These are phyloP conservation scores for Pseudomugil tenellus DNA, from an alignment of 2,797 vertebrate species.

Conservation along the genomic window DNA sequence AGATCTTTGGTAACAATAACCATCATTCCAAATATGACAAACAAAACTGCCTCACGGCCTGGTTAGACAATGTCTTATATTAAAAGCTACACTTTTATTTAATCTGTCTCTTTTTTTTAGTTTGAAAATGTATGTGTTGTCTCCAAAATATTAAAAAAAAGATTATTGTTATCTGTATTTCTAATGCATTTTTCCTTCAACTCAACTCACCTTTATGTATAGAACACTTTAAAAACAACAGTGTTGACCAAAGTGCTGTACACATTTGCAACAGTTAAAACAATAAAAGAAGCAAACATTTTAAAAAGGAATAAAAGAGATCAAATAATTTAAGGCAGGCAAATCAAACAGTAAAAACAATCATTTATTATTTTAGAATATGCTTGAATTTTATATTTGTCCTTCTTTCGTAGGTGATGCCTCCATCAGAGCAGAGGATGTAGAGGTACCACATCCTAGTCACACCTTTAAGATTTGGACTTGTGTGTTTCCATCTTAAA, in stretches of 20 bases:
- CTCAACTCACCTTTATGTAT: too few species aligned
- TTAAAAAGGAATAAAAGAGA: too few species aligned
- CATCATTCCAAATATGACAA: neutral
- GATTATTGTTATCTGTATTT: neutral
- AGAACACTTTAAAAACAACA: too few species aligned
- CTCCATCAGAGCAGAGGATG: conserved; percentile 67
- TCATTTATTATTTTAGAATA: neutral
- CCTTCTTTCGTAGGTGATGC: conserved; percentile 67
- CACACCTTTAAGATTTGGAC: neutral
- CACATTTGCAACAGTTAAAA: too few species aligned
- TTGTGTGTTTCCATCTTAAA: neutral
- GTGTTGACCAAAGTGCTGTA: too few species aligned
- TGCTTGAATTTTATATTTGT: neutral
- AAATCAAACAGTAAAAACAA: too few species aligned
- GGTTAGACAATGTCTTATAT: neutral
- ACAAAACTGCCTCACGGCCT: neutral
- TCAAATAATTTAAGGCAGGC: too few species aligned
- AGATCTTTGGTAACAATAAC: conserved; percentile 84
- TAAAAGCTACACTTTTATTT: neutral
- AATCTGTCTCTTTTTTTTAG: neutral
- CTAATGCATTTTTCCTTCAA: neutral
- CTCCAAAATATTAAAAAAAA: neutral
- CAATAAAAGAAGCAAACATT: too few species aligned
- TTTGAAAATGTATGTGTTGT: too few species aligned
- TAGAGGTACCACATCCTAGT: conserved; percentile 48